Evolutionary conservation across 2,113 vertebrate species (phyloP), one percentile per base, ranked within the genome.

Genomic region (Plecturocebus donacophilus): DNA sequence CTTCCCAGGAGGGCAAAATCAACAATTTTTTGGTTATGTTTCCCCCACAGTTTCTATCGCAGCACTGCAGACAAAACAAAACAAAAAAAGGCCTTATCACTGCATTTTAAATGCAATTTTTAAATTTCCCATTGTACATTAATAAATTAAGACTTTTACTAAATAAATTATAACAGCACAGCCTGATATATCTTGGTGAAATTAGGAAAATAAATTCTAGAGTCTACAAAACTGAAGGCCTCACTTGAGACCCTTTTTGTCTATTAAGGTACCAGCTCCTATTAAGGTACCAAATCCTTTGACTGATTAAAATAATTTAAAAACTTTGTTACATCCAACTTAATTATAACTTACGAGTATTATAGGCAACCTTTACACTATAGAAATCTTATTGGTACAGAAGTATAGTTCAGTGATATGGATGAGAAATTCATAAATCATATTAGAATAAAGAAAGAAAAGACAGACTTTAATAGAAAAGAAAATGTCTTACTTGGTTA

Each of bases 401-500:
- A 91, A 49, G 64, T 70, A 93, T 47, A 97, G 45, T 19, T 95
- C 82, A 93, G 52, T 88, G 75, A 82, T 56, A 95, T 32, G n/a
- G 42, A 88, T 90, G 56, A 96, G 10, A 98, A 97, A 97, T 66
- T 90, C 77, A 95, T 2, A 86, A 45, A 4, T 88, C 32, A 97
- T 45, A 96, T 82, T 38, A 98, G 64, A 98, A 93, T 83, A 80
- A 87, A 96, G 20, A 25, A 87, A 76, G 80, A 85, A 98, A 90
- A 97, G 93, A 94, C 27, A 96, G 84, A 82, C 66, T 87, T 96
- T 64, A 97, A 97, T 98, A 98, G 95, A 97, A 98, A 97, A 97
- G 96, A 97, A 98, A 96, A 91, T 95, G 90, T 98, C 99, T 99
- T 99, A 99, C 99, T 99, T 99, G 99, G 96, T 99, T 99, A 99